These are phyloP conservation scores for Brachionus angularis DNA, from an alignment of 1,140 invertebrate species.

Conservation along the genomic window DNA sequence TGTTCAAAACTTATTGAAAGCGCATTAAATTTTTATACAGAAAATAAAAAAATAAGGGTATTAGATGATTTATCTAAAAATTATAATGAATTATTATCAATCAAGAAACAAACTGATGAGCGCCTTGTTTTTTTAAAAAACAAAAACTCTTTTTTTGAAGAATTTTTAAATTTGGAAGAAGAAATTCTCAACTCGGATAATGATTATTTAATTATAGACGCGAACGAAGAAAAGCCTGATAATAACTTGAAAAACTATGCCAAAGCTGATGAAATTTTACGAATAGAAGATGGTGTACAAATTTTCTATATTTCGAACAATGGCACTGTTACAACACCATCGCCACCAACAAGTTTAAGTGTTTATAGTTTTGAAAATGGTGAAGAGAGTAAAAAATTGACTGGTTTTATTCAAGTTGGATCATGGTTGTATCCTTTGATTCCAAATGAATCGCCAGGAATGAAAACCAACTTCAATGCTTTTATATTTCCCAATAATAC, in stretches of 20 bases:
- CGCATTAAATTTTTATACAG: not conserved
- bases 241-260: not conserved
- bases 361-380: not conserved
- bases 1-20: not conserved
- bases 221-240: not conserved
- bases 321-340: slow-evolving; percentile 35
- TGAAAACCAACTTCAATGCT: slow-evolving; percentile 41
- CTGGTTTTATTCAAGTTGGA: slow-evolving; percentile 35
- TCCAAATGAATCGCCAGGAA: slow-evolving; percentile 15
- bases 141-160: too few species aligned
- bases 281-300: slow-evolving; percentile 12
- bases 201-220: not conserved
- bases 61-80: too few species aligned
- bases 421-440: slow-evolving; percentile 34
- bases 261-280: slow-evolving; percentile 19
- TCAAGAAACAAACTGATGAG: too few species aligned
- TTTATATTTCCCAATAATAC: slow-evolving; percentile 41
- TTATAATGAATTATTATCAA: too few species aligned
- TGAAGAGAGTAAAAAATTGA: not conserved
- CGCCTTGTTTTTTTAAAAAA: too few species aligned
- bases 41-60: not conserved
- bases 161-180: too few species aligned
- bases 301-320: slow-evolving; percentile 35
- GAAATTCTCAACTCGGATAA: too few species aligned
- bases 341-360: not conserved